Percentiles rank a stretch among this genome's conserved stretches.
Conservation (phyloP, 2,113 vertebrate genomes). For the Chiloscyllium plagiosum region DNA sequence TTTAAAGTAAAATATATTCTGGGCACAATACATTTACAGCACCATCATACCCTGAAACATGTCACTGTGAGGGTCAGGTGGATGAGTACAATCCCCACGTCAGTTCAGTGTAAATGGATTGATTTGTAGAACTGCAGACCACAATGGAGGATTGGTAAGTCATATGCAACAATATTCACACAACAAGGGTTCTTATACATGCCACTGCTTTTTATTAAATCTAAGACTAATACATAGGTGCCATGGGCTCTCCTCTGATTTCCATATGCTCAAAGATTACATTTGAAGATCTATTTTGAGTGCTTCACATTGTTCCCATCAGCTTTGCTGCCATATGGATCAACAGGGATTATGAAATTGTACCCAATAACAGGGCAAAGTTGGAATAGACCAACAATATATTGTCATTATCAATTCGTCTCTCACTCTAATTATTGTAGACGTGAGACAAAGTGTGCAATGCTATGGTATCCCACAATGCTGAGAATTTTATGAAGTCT, state of each 20-base stretch:
- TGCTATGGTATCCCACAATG: background rate
- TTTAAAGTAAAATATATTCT: background rate
- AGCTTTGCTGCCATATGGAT: background rate
- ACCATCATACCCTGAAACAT: background rate
- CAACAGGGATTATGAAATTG: background rate
- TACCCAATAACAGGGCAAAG: background rate
- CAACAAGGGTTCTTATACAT: background rate
- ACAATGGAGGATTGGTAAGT: background rate
- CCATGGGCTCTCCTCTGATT: background rate
- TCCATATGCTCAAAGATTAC: background rate
- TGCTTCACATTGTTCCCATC: background rate
- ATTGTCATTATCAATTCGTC: too few species aligned
- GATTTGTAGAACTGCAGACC: background rate
- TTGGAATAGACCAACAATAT: background rate
- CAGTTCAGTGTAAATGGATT: background rate
- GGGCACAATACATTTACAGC: background rate
- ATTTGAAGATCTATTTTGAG: background rate
- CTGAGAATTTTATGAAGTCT: background rate
- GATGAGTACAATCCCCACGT: background rate
- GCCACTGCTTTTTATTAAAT: background rate
- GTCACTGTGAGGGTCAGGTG: background rate
- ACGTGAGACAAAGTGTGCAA: background rate
- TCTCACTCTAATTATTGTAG: background rate
- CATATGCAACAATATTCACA: background rate
- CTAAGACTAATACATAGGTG: background rate